phyloP scores from a whole-genome alignment of 92 coral and sea anemone species.

The Porites cylindrica region DNA sequence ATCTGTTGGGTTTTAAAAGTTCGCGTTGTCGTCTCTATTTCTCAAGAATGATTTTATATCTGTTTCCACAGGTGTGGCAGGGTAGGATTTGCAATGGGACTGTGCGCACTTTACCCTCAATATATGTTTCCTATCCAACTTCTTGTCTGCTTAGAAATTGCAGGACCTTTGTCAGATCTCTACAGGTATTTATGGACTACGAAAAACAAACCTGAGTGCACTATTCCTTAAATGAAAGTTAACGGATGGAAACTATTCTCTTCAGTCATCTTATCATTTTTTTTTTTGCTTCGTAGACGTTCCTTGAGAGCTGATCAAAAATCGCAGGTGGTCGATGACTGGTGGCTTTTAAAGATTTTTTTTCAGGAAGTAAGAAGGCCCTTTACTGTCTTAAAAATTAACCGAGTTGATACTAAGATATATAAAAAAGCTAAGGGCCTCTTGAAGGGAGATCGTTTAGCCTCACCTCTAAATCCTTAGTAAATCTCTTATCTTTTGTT shows the following conservation, averaged over 20 bases:
- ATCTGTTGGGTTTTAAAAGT: too few relatives aligned
- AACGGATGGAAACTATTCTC: neutral
- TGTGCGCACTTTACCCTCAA: constrained; percentile 26
- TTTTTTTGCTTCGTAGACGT: constrained; percentile 6
- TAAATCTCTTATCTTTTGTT: too few relatives aligned
- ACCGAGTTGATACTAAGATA: neutral
- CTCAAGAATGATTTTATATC: too few relatives aligned
- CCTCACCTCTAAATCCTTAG: too few relatives aligned
- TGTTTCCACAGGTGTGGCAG: constrained; percentile 34
- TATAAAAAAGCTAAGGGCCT: too few relatives aligned
- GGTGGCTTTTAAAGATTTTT: constrained; percentile 27
- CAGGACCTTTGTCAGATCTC: constrained; percentile 10
- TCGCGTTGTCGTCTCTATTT: too few relatives aligned
- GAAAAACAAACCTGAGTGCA: neutral
- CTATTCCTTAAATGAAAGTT: neutral
- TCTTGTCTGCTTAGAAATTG: constrained; percentile 39
- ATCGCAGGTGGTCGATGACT: neutral
- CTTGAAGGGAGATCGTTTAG: too few relatives aligned
- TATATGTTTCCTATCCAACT: constrained; percentile 36
- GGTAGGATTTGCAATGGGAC: constrained; percentile 24
- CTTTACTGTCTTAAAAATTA: neutral
- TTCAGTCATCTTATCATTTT: neutral
- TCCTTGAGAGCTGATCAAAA: neutral
- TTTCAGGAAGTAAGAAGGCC: constrained; percentile 22
- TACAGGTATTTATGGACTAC: constrained; percentile 20